phyloP scores from a whole-genome alignment of 2,888 invertebrate species.

The Germaria angustata region DNA sequence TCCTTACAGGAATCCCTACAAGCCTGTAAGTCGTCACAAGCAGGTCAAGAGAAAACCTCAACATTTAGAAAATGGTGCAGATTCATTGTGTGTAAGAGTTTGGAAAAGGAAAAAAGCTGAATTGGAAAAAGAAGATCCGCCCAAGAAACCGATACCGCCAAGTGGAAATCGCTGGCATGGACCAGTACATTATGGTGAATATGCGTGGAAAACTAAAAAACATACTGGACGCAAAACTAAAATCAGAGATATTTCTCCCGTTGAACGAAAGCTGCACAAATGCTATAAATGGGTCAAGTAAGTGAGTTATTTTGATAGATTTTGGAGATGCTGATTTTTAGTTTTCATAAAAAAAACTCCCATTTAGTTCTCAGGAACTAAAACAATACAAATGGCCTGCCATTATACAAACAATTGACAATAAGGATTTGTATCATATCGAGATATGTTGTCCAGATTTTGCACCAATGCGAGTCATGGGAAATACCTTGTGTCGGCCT shows the following conservation, averaged over 20 bases:
- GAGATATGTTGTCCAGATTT: constrained; percentile 88
- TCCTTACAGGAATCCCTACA: constrained; percentile 38
- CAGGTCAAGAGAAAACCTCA: neutral
- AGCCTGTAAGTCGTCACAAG: constrained; percentile 13
- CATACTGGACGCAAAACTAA: neutral
- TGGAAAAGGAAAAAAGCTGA: constrained; percentile 43
- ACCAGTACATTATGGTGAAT: constrained; percentile 35
- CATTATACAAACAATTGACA: constrained; percentile 71
- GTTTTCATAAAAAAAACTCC: neutral
- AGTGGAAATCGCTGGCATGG: constrained; percentile 64
- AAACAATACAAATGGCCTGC: constrained; percentile 52
- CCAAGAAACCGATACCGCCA: constrained; percentile 21
- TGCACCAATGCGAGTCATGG: constrained; percentile 68
- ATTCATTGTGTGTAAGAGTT: constrained; percentile 42
- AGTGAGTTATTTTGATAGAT: neutral
- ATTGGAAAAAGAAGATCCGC: constrained; percentile 51
- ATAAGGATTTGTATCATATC: constrained; percentile 83
- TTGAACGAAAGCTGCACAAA: constrained; percentile 54
- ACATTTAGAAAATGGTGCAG: neutral
- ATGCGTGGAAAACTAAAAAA: constrained; percentile 16
- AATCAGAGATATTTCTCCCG: constrained; percentile 33
- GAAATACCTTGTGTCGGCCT: constrained; percentile 73
- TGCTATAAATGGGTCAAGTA: constrained; percentile 63
- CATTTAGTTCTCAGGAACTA: constrained; percentile 40
- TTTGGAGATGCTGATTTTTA: neutral